These are phyloP conservation scores for Hirtodrosophila cameraria DNA, from an alignment of 2,888 invertebrate genomes.

Conservation along the genomic window DNA sequence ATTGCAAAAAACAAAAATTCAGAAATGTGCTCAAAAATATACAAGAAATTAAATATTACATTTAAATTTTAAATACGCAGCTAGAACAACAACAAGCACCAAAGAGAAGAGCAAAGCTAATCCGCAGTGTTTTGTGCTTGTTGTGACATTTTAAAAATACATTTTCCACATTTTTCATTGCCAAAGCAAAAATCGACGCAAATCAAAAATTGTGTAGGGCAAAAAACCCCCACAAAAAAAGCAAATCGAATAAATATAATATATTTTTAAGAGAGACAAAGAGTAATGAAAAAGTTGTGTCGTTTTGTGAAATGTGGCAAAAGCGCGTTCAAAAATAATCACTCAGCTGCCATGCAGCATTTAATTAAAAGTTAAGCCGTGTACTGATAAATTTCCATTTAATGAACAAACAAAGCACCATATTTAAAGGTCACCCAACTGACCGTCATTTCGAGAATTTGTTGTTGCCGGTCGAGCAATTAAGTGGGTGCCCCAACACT, in stretches of 20 bases:
- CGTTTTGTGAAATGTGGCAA: conserved; percentile 38
- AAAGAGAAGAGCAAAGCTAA: conserved; percentile 27
- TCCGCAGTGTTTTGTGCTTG: conserved; percentile 26
- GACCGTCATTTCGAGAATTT: conserved; percentile 38
- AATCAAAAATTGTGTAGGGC: conserved; percentile 62
- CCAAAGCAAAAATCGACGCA: conserved; percentile 51
- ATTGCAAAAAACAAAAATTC: neutral
- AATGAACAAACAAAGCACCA: conserved; percentile 30
- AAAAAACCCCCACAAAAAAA: conserved; percentile 23
- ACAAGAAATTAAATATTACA: conserved; percentile 27
- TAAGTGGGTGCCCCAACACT: conserved; percentile 25
- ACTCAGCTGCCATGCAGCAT: conserved; percentile 20
- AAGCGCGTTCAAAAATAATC: conserved; percentile 32
- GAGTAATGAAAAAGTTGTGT: conserved; percentile 26
- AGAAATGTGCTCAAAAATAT: neutral
- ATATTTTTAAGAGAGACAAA: no score
- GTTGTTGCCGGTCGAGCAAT: conserved; percentile 29
- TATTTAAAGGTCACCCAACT: conserved; percentile 42
- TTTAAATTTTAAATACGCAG: conserved; percentile 33
- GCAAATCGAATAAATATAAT: conserved; percentile 8
- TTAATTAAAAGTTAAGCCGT: conserved; percentile 41
- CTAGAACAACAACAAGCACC: neutral
- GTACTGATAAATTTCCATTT: conserved; percentile 22
- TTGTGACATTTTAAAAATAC: conserved; percentile 59
- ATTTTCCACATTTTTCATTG: conserved; percentile 71